A percentile compares a stretch with the other conserved stretches of the same genome.
These are phyloP conservation scores for Podilymbus podiceps DNA, from an alignment of 2,113 vertebrate species.

Conservation along the genomic window DNA sequence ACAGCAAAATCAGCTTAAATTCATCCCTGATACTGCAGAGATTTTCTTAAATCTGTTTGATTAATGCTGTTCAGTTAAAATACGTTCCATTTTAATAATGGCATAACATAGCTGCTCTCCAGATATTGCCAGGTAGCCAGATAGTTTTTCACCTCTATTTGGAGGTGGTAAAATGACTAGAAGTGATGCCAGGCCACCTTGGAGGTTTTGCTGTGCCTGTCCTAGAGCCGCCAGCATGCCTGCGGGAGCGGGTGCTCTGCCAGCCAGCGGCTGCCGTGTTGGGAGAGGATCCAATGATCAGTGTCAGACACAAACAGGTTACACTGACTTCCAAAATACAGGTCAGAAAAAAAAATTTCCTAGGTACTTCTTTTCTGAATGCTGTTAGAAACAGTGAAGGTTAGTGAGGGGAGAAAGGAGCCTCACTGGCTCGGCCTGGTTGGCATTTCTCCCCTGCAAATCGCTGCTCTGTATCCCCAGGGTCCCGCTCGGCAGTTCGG, in stretches of 20 bases:
- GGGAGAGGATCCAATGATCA: no score
- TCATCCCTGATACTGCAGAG: neutral
- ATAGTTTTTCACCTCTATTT: neutral
- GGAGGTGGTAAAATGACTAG: neutral
- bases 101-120: rapidly evolving
- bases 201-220: neutral
- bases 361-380: neutral
- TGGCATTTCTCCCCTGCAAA: neutral
- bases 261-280: neutral
- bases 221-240: no score
- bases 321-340: neutral
- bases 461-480: neutral
- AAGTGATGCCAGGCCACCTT: neutral
- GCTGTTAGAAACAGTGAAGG: neutral
- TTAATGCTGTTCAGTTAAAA: neutral
- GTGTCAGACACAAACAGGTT: neutral
- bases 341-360: neutral
- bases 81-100: neutral
- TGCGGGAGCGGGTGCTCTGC: no score
- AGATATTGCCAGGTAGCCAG: neutral
- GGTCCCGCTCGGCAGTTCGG: neutral
- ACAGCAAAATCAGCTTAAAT: neutral
- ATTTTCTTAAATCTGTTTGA: neutral
- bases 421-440: neutral
- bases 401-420: neutral